Conservation (phyloP, 2,797 vertebrate species). For the Danio aesculapii region DNA sequence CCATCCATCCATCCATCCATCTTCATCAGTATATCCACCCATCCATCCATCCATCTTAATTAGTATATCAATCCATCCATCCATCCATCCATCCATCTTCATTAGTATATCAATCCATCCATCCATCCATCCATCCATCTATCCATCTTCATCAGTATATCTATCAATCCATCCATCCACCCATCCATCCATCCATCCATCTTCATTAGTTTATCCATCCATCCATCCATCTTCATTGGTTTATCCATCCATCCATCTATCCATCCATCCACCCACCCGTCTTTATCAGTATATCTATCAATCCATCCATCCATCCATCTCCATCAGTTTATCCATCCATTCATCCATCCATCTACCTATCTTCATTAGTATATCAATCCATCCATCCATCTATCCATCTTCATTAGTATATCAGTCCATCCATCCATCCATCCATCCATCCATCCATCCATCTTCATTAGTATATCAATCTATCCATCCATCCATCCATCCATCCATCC, state of each 20-base stretch:
- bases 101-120: not conserved
- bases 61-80: not conserved
- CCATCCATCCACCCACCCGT: not conserved
- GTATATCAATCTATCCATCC: no score
- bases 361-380: no score
- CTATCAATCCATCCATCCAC: not conserved
- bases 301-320: not conserved
- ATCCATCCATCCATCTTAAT: not conserved
- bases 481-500: no score
- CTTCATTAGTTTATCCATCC: no score
- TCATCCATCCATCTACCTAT: no score
- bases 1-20: not conserved
- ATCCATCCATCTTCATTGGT: no score
- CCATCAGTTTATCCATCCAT: not conserved
- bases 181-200: not conserved
- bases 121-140: no score
- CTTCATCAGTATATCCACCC: not conserved
- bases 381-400: not conserved
- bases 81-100: not conserved
- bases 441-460: not conserved
- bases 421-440: not conserved
- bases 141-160: no score
- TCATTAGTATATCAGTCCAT: no score
- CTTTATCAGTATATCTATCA: not conserved
- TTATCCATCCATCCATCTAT: no score